These are phyloP conservation scores for Drosophila meridiana DNA, from an alignment of 2,888 invertebrate species.

Conservation along the genomic window DNA sequence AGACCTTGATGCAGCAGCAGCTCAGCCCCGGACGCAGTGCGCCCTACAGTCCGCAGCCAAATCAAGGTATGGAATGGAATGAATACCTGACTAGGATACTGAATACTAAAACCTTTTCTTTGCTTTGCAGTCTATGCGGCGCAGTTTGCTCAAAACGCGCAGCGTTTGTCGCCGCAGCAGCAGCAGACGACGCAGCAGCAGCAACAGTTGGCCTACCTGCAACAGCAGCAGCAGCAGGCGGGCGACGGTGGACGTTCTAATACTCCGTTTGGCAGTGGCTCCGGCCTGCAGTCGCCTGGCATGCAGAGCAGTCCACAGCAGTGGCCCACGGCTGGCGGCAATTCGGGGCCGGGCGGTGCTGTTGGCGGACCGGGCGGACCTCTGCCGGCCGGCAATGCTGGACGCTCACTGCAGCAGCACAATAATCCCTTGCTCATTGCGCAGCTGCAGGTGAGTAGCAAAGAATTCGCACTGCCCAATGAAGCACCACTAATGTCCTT, in stretches of 20 bases:
- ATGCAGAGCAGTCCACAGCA: conserved; percentile 79
- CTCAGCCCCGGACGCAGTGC: conserved; percentile 85
- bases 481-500: conserved; percentile 43
- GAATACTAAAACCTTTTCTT: no score
- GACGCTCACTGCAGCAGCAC: conserved; percentile 90
- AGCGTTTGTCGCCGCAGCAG: conserved; percentile 84
- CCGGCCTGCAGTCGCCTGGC: conserved; percentile 84
- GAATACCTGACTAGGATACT: rapidly evolving
- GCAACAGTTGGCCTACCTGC: conserved; percentile 61
- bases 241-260: conserved; percentile 63
- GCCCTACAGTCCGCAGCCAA: conserved; percentile 85
- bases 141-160: conserved; percentile 83
- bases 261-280: conserved; percentile 69
- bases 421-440: conserved; percentile 96
- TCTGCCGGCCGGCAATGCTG: conserved; percentile 62
- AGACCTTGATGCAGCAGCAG: conserved; percentile 85
- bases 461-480: conserved; percentile 12
- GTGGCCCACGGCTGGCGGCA: conserved; percentile 56
- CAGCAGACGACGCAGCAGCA: conserved; percentile 73
- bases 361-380: conserved; percentile 58
- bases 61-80: conserved; percentile 75
- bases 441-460: conserved; percentile 90
- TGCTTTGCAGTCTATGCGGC: conserved; percentile 77
- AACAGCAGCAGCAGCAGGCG: conserved; percentile 71
- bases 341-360: conserved; percentile 42